Percentiles rank a stretch among this genome's conserved stretches.
Evolutionary conservation across 1,140 invertebrate genomes (phyloP).

Genomic region (Aphelenchoides besseyi): DNA sequence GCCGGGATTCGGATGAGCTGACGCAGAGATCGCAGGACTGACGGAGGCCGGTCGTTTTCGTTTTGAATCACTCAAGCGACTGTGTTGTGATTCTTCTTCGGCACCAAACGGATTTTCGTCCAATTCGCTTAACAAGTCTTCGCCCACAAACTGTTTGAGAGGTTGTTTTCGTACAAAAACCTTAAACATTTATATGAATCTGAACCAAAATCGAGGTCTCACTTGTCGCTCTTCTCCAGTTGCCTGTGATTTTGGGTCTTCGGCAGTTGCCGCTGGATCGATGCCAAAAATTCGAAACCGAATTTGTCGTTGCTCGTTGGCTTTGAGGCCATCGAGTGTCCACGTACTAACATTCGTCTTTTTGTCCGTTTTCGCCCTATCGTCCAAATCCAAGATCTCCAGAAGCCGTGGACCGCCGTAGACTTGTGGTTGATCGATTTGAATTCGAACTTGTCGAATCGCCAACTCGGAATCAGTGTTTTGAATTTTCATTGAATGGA

Average conservation of each 20-base stretch:
- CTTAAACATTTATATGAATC: background rate
- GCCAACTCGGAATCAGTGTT: constrained; percentile 44
- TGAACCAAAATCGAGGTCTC: background rate
- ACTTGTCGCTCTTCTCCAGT: constrained; percentile 26
- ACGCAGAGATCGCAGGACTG: background rate
- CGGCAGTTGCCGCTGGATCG: constrained; percentile 40
- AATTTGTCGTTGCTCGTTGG: constrained; percentile 44
- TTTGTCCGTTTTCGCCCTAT: background rate
- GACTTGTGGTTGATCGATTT: constrained; percentile 55
- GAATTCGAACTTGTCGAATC: constrained; percentile 47
- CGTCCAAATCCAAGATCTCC: constrained; percentile 25
- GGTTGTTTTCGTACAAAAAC: constrained; percentile 21
- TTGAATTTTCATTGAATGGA: constrained; percentile 47
- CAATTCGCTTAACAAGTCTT: background rate
- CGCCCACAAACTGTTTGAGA: background rate
- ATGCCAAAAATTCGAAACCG: constrained; percentile 58
- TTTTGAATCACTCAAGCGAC: no score
- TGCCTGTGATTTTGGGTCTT: constrained; percentile 31
- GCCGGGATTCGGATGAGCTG: background rate
- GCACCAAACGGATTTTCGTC: background rate
- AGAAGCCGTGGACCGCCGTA: constrained; percentile 40
- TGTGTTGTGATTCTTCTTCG: constrained; percentile 35
- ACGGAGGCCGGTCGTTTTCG: background rate
- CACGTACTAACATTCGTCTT: background rate
- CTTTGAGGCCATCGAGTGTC: constrained; percentile 22